Conservation (phyloP, 2,797 vertebrate genomes). For the Lacerta agilis region DNA sequence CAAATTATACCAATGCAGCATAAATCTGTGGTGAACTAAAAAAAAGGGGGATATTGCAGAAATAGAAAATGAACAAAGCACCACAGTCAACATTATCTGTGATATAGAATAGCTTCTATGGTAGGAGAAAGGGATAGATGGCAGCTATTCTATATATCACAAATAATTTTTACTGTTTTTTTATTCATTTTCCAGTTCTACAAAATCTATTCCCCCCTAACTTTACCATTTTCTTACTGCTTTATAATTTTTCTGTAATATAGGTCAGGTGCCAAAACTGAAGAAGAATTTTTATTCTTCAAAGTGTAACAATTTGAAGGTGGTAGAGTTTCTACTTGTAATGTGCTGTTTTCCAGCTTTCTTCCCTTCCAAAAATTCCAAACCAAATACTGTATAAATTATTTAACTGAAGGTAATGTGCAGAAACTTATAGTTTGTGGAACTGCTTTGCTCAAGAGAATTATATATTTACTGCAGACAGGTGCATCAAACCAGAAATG, state of each 20-base stretch:
- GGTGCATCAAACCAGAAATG: not conserved
- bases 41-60: no score
- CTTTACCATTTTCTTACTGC: not conserved
- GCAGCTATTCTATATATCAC: constrained; percentile 3
- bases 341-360: not conserved
- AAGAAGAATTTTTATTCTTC: not conserved
- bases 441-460: not conserved
- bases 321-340: not conserved
- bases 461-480: not conserved
- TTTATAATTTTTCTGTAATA: constrained; percentile 18
- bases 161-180: not conserved
- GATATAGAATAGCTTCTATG: no score
- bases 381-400: not conserved
- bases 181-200: constrained; percentile 20
- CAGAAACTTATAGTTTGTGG: not conserved
- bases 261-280: not conserved
- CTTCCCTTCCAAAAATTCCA: not conserved
- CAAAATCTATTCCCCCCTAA: not conserved
- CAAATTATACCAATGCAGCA: no score
- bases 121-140: not conserved
- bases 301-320: not conserved
- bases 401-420: not conserved
- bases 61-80: no score
- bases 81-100: no score
- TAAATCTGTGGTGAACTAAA: no score